Conservation (phyloP, 2,888 invertebrate genomes). For the Eupithecia pulchellata region DNA sequence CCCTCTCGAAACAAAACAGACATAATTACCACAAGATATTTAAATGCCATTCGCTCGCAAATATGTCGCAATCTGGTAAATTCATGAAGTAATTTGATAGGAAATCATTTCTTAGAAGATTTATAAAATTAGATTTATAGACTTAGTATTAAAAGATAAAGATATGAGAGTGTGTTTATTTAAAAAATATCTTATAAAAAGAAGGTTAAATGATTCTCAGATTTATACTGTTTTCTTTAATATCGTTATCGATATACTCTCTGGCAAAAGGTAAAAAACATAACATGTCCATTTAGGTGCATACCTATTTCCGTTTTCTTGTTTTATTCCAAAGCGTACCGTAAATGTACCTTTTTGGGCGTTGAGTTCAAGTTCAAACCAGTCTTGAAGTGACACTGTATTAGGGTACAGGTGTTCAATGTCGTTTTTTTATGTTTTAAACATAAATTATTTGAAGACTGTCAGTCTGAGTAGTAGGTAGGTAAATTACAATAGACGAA, state of each 20-base stretch:
- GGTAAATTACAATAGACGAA: not conserved
- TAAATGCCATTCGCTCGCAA: no score
- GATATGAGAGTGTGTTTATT: no score
- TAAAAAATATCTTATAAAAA: no score
- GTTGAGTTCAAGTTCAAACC: constrained; percentile 35
- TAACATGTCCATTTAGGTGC: not conserved
- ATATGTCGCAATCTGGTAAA: no score
- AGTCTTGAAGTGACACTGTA: constrained; percentile 31
- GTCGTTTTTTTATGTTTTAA: constrained; percentile 4
- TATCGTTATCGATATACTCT: not conserved
- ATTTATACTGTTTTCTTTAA: no score
- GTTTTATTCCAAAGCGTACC: constrained; percentile 33
- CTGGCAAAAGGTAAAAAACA: not conserved
- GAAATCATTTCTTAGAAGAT: no score
- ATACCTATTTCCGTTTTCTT: constrained; percentile 38
- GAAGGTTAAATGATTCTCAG: no score
- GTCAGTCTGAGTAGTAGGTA: not conserved
- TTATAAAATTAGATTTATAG: no score
- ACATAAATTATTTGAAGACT: not conserved
- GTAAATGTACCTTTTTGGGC: constrained; percentile 39
- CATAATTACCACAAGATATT: no score
- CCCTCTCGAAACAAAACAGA: no score
- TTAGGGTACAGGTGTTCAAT: constrained; percentile 32
- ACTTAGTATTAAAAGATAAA: no score
- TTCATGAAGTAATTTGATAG: no score